A percentile compares a stretch with the other conserved stretches of the same genome.
Evolutionary conservation across 1,140 invertebrate genomes (phyloP).

Genomic region (Zeugodacus cucurbitae): DNA sequence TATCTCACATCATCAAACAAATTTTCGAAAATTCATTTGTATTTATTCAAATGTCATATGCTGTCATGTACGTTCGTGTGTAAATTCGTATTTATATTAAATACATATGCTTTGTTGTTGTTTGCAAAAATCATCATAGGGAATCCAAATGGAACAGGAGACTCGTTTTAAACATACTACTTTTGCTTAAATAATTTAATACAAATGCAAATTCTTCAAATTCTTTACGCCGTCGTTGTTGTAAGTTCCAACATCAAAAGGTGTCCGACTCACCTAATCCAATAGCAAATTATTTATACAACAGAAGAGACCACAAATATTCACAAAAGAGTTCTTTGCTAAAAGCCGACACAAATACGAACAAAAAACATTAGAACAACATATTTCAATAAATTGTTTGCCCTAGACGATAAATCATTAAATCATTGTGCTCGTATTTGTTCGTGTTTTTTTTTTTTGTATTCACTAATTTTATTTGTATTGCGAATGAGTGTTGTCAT

Average conservation of each 20-base stretch:
- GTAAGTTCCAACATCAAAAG: background rate
- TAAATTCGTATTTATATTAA: too few species aligned
- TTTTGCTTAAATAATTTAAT: background rate
- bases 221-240: too few species aligned
- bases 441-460: background rate
- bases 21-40: too few species aligned
- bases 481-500: background rate
- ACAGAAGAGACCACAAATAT: background rate
- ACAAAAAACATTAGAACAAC: background rate
- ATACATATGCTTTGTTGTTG: too few species aligned
- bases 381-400: background rate
- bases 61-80: too few species aligned
- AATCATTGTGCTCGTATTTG: background rate
- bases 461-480: background rate
- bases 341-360: background rate
- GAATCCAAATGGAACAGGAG: too few species aligned
- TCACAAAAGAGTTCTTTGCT: background rate
- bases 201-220: background rate
- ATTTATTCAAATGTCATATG: too few species aligned
- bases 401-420: background rate
- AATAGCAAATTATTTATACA: background rate
- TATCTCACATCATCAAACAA: too few species aligned
- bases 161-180: too few species aligned
- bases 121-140: too few species aligned
- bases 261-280: background rate